Percentiles rank a stretch among this genome's conserved stretches.
Evolutionary conservation across 2,888 invertebrate genomes (phyloP).

Genomic region (Pollenia labialis): DNA sequence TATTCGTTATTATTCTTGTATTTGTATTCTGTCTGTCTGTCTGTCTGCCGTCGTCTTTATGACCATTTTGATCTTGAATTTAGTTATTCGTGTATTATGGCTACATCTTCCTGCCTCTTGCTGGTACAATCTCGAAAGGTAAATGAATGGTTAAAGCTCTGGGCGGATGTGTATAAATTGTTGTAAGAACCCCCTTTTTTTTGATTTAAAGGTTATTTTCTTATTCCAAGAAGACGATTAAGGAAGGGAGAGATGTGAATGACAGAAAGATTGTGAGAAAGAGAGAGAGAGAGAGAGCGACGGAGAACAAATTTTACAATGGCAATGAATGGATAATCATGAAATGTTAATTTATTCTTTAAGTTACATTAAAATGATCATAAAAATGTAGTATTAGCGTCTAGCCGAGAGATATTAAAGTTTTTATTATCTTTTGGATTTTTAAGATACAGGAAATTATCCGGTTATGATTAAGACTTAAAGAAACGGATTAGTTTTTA

Average conservation of each 20-base stretch:
- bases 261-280: not conserved
- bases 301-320: conserved; percentile 48
- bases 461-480: not conserved
- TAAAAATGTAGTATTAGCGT: conserved; percentile 59
- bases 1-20: conserved; percentile 41
- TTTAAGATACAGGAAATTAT: not conserved
- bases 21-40: conserved; percentile 40
- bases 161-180: conserved; percentile 69
- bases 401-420: conserved; percentile 34
- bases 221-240: conserved; percentile 48
- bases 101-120: conserved; percentile 55
- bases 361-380: conserved; percentile 53
- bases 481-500: not conserved
- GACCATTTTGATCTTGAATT: conserved; percentile 73
- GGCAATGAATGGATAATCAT: conserved; percentile 63
- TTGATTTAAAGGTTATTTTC: conserved; percentile 36
- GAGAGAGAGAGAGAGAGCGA: conserved; percentile 14
- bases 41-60: conserved; percentile 65
- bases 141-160: conserved; percentile 62
- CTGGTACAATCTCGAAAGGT: conserved; percentile 17
- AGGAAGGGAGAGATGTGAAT: not conserved
- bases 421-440: conserved; percentile 7
- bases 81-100: conserved; percentile 60
- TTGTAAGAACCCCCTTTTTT: conserved; percentile 60
- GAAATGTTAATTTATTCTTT: conserved; percentile 69